Evolutionary conservation across 2,888 invertebrate genomes (phyloP).

Genomic region (Apoda limacodes): DNA sequence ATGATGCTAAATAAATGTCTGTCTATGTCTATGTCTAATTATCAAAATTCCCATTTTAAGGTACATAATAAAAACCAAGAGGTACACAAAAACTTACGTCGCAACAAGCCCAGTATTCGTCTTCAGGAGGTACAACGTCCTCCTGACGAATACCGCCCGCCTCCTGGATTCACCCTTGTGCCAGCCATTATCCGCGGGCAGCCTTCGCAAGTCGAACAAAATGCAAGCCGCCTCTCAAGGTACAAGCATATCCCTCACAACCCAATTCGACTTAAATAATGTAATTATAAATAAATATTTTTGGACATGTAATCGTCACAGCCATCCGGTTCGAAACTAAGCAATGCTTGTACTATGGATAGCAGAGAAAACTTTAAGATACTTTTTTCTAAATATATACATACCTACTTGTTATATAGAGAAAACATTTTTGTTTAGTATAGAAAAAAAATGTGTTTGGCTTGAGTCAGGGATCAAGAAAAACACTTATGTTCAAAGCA

Average conservation of each 20-base stretch:
- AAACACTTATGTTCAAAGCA: too few relatives aligned
- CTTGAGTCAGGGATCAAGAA: too few relatives aligned
- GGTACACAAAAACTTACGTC: slow-evolving; percentile 72
- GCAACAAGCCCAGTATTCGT: slow-evolving; percentile 71
- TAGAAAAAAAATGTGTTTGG: too few relatives aligned
- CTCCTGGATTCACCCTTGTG: slow-evolving; percentile 72
- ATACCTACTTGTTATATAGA: too few relatives aligned
- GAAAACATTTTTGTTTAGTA: too few relatives aligned
- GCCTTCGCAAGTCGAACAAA: slow-evolving; percentile 43
- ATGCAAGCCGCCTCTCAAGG: slow-evolving; percentile 57
- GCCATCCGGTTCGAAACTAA: too few relatives aligned
- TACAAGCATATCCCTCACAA: slow-evolving; percentile 21
- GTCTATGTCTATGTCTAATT: too few relatives aligned
- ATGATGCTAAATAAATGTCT: too few relatives aligned
- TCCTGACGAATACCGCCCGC: slow-evolving; percentile 70
- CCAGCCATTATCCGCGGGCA: slow-evolving; percentile 60
- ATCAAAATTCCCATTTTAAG: too few relatives aligned
- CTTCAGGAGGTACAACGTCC: slow-evolving; percentile 64
- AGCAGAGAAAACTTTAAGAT: too few relatives aligned
- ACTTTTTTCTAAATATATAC: too few relatives aligned
- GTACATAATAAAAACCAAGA: slow-evolving; percentile 77
- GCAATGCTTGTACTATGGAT: too few relatives aligned
- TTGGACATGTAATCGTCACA: neutral
- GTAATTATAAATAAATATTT: slow-evolving; percentile 1
- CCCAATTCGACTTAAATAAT: neutral